Evolutionary conservation across 2,797 vertebrate genomes (phyloP).

Genomic region (Oreonectes daqikongensis): DNA sequence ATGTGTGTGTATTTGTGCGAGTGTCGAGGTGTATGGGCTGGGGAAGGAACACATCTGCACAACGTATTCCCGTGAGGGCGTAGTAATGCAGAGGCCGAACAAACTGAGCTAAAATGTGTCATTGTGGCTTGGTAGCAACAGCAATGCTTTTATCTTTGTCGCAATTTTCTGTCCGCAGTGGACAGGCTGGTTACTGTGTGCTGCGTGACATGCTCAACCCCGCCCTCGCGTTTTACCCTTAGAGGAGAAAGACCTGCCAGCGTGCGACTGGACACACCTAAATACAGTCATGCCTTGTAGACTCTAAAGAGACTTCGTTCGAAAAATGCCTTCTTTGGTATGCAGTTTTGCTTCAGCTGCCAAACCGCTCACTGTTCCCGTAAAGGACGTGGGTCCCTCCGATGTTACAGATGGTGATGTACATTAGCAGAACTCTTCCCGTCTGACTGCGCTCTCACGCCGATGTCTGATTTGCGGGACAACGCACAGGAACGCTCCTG

Average conservation of each 20-base stretch:
- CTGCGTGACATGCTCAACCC: constrained; percentile 66
- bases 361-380: constrained; percentile 77
- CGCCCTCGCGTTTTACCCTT: constrained; percentile 62
- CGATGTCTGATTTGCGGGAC: constrained; percentile 57
- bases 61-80: constrained; percentile 64
- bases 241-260: constrained; percentile 53
- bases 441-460: constrained; percentile 56
- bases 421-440: constrained; percentile 62
- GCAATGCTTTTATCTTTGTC: constrained; percentile 73
- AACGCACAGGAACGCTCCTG: constrained; percentile 44
- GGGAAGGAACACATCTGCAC: constrained; percentile 64
- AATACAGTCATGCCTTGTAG: constrained; percentile 81
- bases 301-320: constrained; percentile 73
- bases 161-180: constrained; percentile 61
- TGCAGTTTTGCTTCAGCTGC: constrained; percentile 75
- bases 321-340: constrained; percentile 80
- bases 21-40: constrained; percentile 65
- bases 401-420: constrained; percentile 67
- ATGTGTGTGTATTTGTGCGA: constrained; percentile 62
- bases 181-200: constrained; percentile 73
- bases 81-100: constrained; percentile 57
- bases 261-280: constrained; percentile 68
- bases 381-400: constrained; percentile 73
- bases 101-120: constrained; percentile 73
- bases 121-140: constrained; percentile 79